A percentile compares a stretch with the other conserved stretches of the same genome.
Evolutionary conservation across 2,888 invertebrate genomes (phyloP).

Genomic region (Lissonota sp.): DNA sequence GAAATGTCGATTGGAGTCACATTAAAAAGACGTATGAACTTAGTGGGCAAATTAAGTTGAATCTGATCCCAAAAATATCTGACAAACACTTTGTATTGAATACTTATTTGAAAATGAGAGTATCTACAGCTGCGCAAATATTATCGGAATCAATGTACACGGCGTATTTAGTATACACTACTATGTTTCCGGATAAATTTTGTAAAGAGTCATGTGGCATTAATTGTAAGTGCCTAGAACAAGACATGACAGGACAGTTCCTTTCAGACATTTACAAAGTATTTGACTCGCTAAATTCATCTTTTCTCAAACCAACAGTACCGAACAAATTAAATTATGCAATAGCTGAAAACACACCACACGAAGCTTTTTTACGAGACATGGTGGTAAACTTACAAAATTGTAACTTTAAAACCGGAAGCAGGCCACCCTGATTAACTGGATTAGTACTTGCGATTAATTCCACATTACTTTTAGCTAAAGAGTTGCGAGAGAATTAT

Average conservation of each 20-base stretch:
- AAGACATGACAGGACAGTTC: constrained; percentile 28
- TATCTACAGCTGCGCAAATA: constrained; percentile 25
- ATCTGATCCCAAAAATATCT: constrained; percentile 8
- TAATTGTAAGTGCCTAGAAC: no score
- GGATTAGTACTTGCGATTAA: no score
- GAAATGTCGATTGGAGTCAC: constrained; percentile 20
- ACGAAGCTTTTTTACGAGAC: no score
- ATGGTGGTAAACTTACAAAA: no score
- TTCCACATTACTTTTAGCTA: no score
- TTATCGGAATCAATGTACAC: constrained; percentile 45
- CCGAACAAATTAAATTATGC: no score
- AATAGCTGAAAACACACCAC: no score
- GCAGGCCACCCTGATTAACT: no score
- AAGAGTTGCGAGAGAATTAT: no score
- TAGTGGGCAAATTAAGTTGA: not conserved
- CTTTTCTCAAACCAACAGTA: no score
- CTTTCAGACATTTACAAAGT: constrained; percentile 17
- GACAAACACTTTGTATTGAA: not conserved
- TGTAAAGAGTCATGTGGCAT: no score
- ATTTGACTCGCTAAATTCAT: constrained; percentile 26
- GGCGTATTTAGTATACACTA: constrained; percentile 13
- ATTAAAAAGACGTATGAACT: not conserved
- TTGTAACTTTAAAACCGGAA: no score
- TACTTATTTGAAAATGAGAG: constrained; percentile 13
- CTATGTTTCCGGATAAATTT: constrained; percentile 12